phyloP scores from a whole-genome alignment of 2,888 invertebrate species.

The Epinotia demarniana region DNA sequence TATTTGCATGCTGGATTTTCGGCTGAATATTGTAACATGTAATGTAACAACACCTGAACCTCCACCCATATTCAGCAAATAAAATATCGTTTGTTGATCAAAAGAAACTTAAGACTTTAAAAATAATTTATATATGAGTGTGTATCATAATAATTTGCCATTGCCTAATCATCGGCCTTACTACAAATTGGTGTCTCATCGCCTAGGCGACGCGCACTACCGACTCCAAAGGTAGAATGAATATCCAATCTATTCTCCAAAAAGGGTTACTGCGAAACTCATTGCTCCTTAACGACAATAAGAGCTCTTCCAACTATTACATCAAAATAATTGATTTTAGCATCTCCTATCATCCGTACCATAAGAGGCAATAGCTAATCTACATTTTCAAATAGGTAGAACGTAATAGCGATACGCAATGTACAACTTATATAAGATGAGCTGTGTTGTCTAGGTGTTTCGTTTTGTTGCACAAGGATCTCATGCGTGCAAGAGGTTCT shows the following conservation, averaged over 20 bases:
- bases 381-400: slow-evolving; percentile 74
- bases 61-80: too few species aligned
- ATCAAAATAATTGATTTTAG: slow-evolving; percentile 74
- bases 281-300: slow-evolving; percentile 61
- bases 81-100: too few species aligned
- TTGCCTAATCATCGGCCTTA: too few species aligned
- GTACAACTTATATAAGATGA: slow-evolving; percentile 59
- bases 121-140: too few species aligned
- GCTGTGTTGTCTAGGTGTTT: slow-evolving; percentile 53
- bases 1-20: too few species aligned
- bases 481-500: slow-evolving; percentile 29
- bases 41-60: too few species aligned
- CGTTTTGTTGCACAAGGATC: slow-evolving; percentile 52
- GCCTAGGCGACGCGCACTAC: background rate
- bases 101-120: too few species aligned
- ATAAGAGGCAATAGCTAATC: slow-evolving; percentile 78
- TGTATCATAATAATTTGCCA: too few species aligned
- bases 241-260: slow-evolving; percentile 53
- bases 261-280: slow-evolving; percentile 53
- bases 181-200: background rate
- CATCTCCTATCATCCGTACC: slow-evolving; percentile 62
- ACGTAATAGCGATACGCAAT: slow-evolving; percentile 65
- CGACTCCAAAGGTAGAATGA: slow-evolving; percentile 7
- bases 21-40: too few species aligned
- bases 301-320: slow-evolving; percentile 76